Evolutionary conservation across 2,113 vertebrate species (phyloP), one percentile per base, ranked within the genome.

Genomic region (Paedocypris sp.): DNA sequence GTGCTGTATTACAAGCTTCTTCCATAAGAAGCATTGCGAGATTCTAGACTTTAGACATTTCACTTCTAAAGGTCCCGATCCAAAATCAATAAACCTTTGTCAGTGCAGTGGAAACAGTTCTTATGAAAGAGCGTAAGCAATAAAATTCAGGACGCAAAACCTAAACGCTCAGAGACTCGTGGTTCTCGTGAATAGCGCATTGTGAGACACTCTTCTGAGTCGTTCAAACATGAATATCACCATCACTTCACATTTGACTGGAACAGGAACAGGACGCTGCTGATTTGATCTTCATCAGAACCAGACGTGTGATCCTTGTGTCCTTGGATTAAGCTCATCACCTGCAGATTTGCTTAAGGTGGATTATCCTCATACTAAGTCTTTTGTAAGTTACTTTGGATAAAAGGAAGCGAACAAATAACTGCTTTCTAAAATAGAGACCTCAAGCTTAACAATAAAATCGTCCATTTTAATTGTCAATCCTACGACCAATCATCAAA

Each of bases 1-100:
- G 35, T 56, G 52, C 13, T 29, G 15, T 6, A 41, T 41, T 41
- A 56, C 35, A 56, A 15, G 22, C 36, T 56, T 41, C 52, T 56
- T 29, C 52, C 35, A 28, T 41, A 2, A 29, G 13, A 56, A 56
- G 10, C 10, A 28, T 16, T 25, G 29, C 23, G 29, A 11, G n/a
- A 56, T 41, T 12, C 22, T 15, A 29, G 52, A 41, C 23, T 28
- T 12, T 4, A 28, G 23, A 22, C 11, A 19, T 56, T 41, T 26
- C 39, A 19, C 25, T 15, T 13, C 25, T 56, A 22, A 25, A 56
- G 9, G 15, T 54, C 23, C 13, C 28, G 5, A 19, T 56, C 15
- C 23, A 41, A 18, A 28, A 29, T 41, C 36, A 41, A 18, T 19
- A 28, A 12, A 41, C 2, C 4, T 52, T 1, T 53, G 33, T 16